Base-by-base conservation (phyloP, 2,888 invertebrate genomes). In the Drosophila subsilvestris region DNA sequence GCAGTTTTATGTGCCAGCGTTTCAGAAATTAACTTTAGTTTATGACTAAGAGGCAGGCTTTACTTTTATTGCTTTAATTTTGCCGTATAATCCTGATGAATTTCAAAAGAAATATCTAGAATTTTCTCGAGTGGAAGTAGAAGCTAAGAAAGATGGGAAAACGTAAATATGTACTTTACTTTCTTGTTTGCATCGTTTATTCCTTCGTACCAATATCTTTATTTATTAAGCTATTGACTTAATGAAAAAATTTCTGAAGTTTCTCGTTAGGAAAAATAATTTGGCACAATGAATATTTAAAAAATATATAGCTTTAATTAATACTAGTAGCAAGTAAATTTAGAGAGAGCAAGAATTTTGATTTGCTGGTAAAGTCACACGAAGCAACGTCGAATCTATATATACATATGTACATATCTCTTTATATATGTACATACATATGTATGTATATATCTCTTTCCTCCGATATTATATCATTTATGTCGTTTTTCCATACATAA, bases 401-500 rank as follows among this genome's bases (percentile, higher is more conserved):
- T 53, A 51, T 18, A n/a, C n/a, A n/a, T n/a, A n/a, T n/a, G n/a
- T n/a, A n/a, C n/a, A 42, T 18, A 20, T 54, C 32, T 25, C 45
- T 32, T 43, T 20, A n/a, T n/a, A n/a, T n/a, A n/a, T n/a, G n/a
- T n/a, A n/a, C n/a, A n/a, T n/a, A n/a, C n/a, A n/a, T n/a, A n/a
- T n/a, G n/a, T 7, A 29, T 42, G 47, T 53, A 51, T 18, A 42
- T 18, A 20, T 54, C 32, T 25, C 45, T 32, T 43, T 20, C 17
- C 63, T 10, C 32, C 3, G 17, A 12, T 55, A 14, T 25, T 63
- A 63, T 55, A 32, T 63, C 43, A 49, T 66, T 63, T 63, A 55
- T 63, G 63, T 55, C 55, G 43, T 63, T 66, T 63, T 62, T 55
- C 63, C 6, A 1, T 43, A 29, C 2, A 27, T 37, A 61, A 20